These are phyloP conservation scores for Tarsius wallacei DNA, from an alignment of 2,797 vertebrate genomes.

Conservation along the genomic window DNA sequence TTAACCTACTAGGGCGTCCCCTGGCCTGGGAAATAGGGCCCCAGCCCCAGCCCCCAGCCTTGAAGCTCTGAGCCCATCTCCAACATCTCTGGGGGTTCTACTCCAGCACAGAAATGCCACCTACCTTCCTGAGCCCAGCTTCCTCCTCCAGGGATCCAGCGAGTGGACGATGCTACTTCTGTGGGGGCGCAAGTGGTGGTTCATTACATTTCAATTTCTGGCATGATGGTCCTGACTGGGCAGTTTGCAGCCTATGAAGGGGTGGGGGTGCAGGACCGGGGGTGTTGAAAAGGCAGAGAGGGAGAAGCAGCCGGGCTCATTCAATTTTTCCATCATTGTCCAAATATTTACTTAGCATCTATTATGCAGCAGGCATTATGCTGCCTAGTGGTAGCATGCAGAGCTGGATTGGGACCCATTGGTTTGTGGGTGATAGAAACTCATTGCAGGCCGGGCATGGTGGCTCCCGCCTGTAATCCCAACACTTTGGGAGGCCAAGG, in stretches of 20 bases:
- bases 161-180: background rate
- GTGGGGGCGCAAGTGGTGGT: background rate
- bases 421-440: background rate
- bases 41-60: background rate
- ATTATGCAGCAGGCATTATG: background rate
- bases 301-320: background rate
- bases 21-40: background rate
- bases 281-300: background rate
- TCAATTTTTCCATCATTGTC: background rate
- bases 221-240: background rate
- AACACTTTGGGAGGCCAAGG: too few species aligned
- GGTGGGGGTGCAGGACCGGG: too few species aligned
- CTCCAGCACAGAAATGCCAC: background rate
- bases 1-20: background rate
- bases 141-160: background rate
- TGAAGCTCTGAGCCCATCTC: background rate
- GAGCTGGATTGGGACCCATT: background rate
- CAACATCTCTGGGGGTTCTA: background rate
- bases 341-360: background rate
- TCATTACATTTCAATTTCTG: background rate
- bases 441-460: too few species aligned
- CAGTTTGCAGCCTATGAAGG: background rate
- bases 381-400: background rate
- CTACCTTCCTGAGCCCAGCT: background rate
- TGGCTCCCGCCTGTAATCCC: too few species aligned